phyloP scores from a whole-genome alignment of 2,113 vertebrate species.

The Pitta sordida region DNA sequence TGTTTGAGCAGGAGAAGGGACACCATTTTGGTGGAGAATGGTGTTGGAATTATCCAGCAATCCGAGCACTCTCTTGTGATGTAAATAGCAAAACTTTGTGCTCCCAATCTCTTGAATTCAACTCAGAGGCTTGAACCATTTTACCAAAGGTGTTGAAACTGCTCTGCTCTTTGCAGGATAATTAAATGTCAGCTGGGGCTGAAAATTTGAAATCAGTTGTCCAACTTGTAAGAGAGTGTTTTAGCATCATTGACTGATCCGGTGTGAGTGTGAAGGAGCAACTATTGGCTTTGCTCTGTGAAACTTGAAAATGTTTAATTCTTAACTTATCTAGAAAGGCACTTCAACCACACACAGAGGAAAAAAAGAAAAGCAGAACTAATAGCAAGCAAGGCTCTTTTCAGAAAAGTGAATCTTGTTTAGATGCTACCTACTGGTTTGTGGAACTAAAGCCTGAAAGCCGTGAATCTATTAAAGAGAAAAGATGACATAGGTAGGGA shows the following conservation, averaged over 20 bases:
- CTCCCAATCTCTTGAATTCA: background rate
- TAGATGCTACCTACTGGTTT: conserved; percentile 33
- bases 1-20: background rate
- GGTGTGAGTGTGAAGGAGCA: background rate
- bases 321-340: background rate
- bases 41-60: background rate
- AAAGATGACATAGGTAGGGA: conserved; percentile 22
- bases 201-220: background rate
- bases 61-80: background rate
- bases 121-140: background rate
- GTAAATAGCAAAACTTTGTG: background rate
- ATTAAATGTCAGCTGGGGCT: background rate
- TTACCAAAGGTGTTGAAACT: background rate
- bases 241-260: background rate
- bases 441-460: conserved; percentile 30
- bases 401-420: conserved; percentile 46
- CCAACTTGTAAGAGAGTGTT: background rate
- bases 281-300: background rate
- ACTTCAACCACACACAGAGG: background rate
- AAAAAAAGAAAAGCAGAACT: background rate
- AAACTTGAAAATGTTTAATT: background rate
- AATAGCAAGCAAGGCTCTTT: conserved; percentile 12
- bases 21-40: background rate
- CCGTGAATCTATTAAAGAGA: conserved; percentile 26
- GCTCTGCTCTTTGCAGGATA: background rate